phyloP scores from a whole-genome alignment of 2,888 invertebrate genomes.

The Peribatodes rhomboidaria region DNA sequence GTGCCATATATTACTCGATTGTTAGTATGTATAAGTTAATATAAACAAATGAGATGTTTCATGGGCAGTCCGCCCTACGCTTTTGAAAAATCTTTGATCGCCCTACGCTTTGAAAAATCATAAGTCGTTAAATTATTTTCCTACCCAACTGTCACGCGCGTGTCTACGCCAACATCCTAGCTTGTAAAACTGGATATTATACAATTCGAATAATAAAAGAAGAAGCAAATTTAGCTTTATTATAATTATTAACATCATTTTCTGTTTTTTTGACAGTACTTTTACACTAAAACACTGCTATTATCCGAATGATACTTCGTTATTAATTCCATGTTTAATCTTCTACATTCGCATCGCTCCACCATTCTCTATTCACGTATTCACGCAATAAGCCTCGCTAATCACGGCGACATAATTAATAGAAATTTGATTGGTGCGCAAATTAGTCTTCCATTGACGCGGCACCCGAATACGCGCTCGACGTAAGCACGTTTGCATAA shows the following conservation, averaged over 20 bases:
- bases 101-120: no score
- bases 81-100: no score
- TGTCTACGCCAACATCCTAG: no score
- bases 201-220: no score
- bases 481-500: slow-evolving; percentile 75
- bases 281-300: not conserved
- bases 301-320: slow-evolving; percentile 1
- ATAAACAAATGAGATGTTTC: no score
- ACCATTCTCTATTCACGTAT: slow-evolving; percentile 45
- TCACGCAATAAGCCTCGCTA: slow-evolving; percentile 53
- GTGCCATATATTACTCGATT: no score
- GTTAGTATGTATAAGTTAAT: no score
- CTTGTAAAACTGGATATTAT: no score
- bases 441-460: slow-evolving; percentile 78
- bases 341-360: slow-evolving; percentile 39
- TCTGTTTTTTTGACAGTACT: not conserved
- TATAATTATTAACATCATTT: not conserved
- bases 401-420: slow-evolving; percentile 70
- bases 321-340: slow-evolving; percentile 27
- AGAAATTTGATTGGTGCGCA: slow-evolving; percentile 76
- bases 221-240: no score
- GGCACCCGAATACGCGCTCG: slow-evolving; percentile 69
- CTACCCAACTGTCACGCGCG: no score
- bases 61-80: no score
- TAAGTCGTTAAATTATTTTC: no score